Percentiles rank a stretch among this genome's conserved stretches.
Conservation (phyloP, 2,113 vertebrate genomes). For the Anarhynchus alexandrinus region DNA sequence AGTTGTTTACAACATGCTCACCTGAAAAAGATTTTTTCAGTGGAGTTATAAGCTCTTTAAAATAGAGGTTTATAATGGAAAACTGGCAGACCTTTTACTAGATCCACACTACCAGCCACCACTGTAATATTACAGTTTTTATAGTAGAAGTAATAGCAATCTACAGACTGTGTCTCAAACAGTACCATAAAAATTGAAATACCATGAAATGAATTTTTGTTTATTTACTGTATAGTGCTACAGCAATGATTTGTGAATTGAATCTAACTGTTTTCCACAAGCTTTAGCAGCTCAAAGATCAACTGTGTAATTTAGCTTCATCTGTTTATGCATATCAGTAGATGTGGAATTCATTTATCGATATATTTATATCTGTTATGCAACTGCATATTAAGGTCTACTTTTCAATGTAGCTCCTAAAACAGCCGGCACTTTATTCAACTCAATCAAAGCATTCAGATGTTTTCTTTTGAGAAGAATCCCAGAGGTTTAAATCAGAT, state of each 20-base stretch:
- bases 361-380: background rate
- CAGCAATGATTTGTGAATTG: background rate
- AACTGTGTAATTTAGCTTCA: background rate
- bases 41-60: background rate
- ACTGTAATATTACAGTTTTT: conserved; percentile 20
- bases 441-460: background rate
- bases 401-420: background rate
- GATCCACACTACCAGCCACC: background rate
- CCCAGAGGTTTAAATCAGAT: background rate
- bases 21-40: background rate
- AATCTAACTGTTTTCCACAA: background rate
- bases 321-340: background rate
- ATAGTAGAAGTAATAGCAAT: background rate
- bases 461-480: background rate
- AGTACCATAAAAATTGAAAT: conserved; percentile 48
- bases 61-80: background rate
- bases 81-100: conserved; percentile 15
- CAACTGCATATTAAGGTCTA: background rate
- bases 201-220: conserved; percentile 58
- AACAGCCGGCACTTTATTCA: background rate
- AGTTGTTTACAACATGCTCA: background rate
- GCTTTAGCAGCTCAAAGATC: background rate
- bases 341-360: background rate
- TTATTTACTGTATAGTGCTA: conserved; percentile 7
- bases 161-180: background rate